These are phyloP conservation scores for Ophion ellenae DNA, from an alignment of 2,888 invertebrate species.

Conservation along the genomic window DNA sequence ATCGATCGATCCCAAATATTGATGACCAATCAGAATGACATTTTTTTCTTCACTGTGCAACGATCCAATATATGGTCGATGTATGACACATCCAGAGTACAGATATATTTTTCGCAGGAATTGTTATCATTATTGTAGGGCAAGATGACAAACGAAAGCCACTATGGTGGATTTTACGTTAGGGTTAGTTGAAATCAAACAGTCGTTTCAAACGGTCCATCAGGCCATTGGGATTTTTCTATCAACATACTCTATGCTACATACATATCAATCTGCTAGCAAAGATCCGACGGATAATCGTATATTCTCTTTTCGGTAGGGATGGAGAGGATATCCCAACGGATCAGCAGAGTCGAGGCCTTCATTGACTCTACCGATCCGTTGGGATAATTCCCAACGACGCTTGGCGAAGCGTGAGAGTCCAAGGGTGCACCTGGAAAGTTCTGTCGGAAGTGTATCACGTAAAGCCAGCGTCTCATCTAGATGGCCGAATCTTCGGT, in stretches of 20 bases:
- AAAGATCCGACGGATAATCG: conserved; percentile 75
- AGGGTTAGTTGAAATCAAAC: conserved; percentile 48
- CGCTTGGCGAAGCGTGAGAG: conserved; percentile 64
- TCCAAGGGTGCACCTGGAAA: conserved; percentile 70
- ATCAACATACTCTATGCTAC: conserved; percentile 14
- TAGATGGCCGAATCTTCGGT: conserved; percentile 19
- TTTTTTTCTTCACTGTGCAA: conserved; percentile 29
- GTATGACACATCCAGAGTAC: conserved; percentile 17
- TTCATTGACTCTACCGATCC: conserved; percentile 76
- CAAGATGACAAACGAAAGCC: conserved; percentile 20
- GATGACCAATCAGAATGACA: conserved; percentile 66
- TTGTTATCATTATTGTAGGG: conserved; percentile 33
- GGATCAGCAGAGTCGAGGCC: conserved; percentile 76
- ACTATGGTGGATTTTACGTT: conserved; percentile 43
- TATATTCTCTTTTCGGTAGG: conserved; percentile 80
- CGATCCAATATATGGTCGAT: conserved; percentile 58
- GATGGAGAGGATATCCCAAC: conserved; percentile 71
- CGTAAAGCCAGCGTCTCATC: conserved; percentile 30
- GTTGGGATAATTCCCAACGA: conserved; percentile 70
- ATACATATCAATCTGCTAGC: conserved; percentile 48
- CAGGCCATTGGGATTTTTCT: conserved; percentile 23
- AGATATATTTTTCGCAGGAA: conserved; percentile 32
- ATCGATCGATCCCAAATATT: conserved; percentile 65
- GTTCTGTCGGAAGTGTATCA: conserved; percentile 71
- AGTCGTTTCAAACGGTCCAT: conserved; percentile 39